These are phyloP conservation scores for Ethmia dodecea DNA, from an alignment of 2,888 invertebrate species.

Conservation along the genomic window DNA sequence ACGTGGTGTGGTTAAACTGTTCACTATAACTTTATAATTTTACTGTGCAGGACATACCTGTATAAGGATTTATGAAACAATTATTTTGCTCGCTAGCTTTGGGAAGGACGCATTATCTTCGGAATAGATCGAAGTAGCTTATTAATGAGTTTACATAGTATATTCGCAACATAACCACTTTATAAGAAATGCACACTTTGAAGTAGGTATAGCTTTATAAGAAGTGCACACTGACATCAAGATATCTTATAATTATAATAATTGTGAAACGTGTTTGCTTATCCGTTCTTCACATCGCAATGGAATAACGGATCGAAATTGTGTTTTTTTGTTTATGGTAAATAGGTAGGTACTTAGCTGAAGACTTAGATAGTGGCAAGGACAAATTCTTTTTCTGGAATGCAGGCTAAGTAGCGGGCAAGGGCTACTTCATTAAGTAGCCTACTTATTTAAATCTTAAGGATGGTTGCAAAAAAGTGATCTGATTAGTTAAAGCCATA, in stretches of 20 bases:
- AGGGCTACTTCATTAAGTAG: not conserved
- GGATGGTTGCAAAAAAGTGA: not conserved
- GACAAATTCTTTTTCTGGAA: not conserved
- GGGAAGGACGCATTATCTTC: not conserved
- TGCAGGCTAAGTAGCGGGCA: not conserved
- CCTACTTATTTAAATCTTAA: not conserved
- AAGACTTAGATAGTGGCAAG: not conserved
- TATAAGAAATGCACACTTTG: too few species aligned
- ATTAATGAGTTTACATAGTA: too few species aligned
- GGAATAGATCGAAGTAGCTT: too few species aligned
- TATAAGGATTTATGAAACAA: conserved; percentile 28
- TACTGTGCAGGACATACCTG: conserved; percentile 45
- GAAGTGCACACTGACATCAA: too few species aligned
- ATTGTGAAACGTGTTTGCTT: too few species aligned
- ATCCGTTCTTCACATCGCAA: too few species aligned
- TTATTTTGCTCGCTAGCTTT: not conserved
- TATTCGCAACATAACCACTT: too few species aligned
- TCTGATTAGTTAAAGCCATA: too few species aligned
- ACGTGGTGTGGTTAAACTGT: conserved; percentile 39
- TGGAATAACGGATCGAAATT: not conserved
- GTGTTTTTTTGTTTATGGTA: not conserved
- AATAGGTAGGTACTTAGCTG: not conserved
- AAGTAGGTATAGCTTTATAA: too few species aligned
- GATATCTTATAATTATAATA: too few species aligned
- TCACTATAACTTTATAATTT: not conserved